phyloP scores from a whole-genome alignment of 2,797 vertebrate species.

The Sternotherus odoratus region DNA sequence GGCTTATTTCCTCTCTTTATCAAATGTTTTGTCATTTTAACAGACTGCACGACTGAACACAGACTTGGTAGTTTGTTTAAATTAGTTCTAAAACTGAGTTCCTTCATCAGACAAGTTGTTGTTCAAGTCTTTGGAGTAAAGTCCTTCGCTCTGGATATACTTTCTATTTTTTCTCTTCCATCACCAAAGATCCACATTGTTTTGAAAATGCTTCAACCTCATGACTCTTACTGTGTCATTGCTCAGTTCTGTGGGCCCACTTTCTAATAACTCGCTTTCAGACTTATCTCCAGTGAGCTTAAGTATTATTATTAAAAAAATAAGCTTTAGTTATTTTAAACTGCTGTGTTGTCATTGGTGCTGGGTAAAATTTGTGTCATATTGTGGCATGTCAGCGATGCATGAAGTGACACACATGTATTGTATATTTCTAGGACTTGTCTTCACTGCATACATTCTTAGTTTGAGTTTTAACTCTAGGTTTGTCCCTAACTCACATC shows the following conservation, averaged over 20 bases:
- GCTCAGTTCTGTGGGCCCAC: not conserved
- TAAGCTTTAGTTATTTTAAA: constrained; percentile 2
- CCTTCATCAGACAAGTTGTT: not conserved
- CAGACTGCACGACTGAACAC: not conserved
- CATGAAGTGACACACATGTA: not conserved
- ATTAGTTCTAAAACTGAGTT: constrained; percentile 17
- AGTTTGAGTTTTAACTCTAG: not conserved
- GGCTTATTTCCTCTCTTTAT: constrained; percentile 5
- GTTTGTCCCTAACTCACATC: not conserved
- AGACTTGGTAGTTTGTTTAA: not conserved
- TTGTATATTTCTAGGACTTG: not conserved
- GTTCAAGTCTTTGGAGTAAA: constrained; percentile 2
- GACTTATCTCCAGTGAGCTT: not conserved
- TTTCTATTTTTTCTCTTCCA: not conserved
- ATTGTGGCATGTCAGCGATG: not conserved
- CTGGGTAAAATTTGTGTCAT: not conserved
- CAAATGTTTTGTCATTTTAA: not conserved
- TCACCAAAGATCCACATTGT: not conserved
- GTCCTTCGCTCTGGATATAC: not conserved
- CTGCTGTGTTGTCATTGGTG: not conserved
- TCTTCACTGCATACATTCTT: not conserved
- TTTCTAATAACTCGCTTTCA: constrained; percentile 4
- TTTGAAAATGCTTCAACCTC: not conserved
- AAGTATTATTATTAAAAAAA: constrained; percentile 31
- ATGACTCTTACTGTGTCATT: not conserved